Evolutionary conservation across 1,140 invertebrate genomes (phyloP).

Genomic region (Bombus confusus): DNA sequence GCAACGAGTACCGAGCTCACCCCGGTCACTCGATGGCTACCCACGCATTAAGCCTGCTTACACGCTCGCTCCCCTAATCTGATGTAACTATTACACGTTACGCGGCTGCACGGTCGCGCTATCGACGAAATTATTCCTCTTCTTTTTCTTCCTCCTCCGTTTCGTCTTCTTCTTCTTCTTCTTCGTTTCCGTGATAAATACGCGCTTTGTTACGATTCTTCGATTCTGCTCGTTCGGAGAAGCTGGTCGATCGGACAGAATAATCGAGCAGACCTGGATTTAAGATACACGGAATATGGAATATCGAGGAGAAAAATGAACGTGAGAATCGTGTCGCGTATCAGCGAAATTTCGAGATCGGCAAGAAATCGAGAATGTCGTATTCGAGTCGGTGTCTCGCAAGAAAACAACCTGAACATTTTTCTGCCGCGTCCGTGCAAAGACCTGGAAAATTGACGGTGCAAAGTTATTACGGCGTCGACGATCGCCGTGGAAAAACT

Average conservation of each 20-base stretch:
- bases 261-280: too few relatives aligned
- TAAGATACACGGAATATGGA: not conserved
- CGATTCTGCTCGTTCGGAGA: not conserved
- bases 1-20: constrained; percentile 50
- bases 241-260: constrained; percentile 3
- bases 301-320: too few relatives aligned
- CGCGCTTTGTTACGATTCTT: not conserved
- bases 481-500: constrained; percentile 35
- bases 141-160: not conserved
- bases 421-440: constrained; percentile 14
- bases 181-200: not conserved
- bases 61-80: constrained; percentile 72
- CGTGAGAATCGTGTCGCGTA: not conserved
- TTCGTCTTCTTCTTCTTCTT: not conserved
- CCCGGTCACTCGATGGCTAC: constrained; percentile 64
- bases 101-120: constrained; percentile 53
- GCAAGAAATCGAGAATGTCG: constrained; percentile 31
- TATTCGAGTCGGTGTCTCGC: not conserved
- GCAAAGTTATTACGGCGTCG: constrained; percentile 35
- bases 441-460: constrained; percentile 42
- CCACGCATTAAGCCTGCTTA: constrained; percentile 71
- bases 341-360: constrained; percentile 9
- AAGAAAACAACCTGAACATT: constrained; percentile 13
- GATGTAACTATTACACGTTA: constrained; percentile 78
- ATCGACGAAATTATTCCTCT: constrained; percentile 40